A percentile compares a stretch with the other conserved stretches of the same genome.
Conservation (phyloP, 2,113 vertebrate genomes). For the Halichoerus grypus region DNA sequence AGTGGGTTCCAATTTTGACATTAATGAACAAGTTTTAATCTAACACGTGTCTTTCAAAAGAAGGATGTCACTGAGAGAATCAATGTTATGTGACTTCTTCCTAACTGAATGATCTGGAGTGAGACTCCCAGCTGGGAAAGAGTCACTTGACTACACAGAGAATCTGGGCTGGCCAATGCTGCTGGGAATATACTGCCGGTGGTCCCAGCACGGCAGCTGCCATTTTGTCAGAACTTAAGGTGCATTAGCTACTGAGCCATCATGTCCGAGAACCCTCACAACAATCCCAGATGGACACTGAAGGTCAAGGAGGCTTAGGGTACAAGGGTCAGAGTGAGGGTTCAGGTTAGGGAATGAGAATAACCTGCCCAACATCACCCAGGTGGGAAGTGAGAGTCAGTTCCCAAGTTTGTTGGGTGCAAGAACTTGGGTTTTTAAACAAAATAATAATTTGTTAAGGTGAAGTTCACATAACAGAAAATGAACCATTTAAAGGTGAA, state of each 20-base stretch:
- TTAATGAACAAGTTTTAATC: neutral
- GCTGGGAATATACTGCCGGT: rapidly evolving
- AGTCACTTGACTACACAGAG: neutral
- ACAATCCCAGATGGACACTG: neutral
- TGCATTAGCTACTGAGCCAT: neutral
- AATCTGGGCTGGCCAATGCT: neutral
- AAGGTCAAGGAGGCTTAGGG: neutral
- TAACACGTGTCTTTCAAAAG: neutral
- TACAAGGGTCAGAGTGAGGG: neutral
- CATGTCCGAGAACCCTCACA: neutral
- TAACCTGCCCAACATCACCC: neutral
- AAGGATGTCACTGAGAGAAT: neutral
- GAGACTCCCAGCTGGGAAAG: neutral
- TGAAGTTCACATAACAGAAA: conserved; percentile 16
- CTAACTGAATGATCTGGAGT: neutral
- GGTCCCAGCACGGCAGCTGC: neutral
- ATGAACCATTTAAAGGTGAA: conserved; percentile 2
- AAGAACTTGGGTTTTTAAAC: neutral
- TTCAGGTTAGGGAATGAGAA: neutral
- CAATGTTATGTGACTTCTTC: neutral
- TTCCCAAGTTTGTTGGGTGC: neutral
- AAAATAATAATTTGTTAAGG: neutral
- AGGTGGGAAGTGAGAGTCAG: neutral
- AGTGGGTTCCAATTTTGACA: neutral
- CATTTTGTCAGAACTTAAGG: neutral